Conservation (phyloP, 2,888 invertebrate genomes). For the Sphecodes monilicornis region DNA sequence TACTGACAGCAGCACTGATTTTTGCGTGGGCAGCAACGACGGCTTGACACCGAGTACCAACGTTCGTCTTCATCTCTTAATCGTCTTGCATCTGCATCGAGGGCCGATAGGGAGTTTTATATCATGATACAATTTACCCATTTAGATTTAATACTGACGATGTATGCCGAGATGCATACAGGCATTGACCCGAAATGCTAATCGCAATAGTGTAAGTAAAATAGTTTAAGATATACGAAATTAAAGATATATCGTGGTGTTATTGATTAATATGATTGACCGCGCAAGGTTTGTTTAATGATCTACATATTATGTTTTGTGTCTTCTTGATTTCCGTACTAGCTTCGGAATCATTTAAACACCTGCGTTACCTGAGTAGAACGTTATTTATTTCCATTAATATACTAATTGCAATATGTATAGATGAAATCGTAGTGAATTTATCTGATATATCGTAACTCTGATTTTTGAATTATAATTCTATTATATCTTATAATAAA, state of each 20-base stretch:
- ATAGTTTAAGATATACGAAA: neutral
- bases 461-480: neutral
- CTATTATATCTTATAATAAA: neutral
- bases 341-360: neutral
- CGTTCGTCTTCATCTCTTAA: neutral
- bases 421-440: neutral
- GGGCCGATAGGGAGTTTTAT: neutral
- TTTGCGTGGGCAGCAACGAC: neutral
- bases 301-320: neutral
- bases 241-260: neutral
- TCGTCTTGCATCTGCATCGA: neutral
- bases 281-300: neutral
- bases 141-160: neutral
- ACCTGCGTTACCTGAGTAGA: neutral
- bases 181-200: neutral
- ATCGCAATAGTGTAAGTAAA: neutral
- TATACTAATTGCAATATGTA: too few relatives aligned
- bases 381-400: neutral
- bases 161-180: neutral
- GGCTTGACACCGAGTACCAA: neutral
- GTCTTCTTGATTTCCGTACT: neutral
- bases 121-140: constrained; percentile 3
- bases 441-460: neutral
- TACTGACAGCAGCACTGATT: neutral
- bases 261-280: neutral